These are phyloP conservation scores for Eurytoma californica DNA, from an alignment of 2,888 invertebrate genomes.

Conservation along the genomic window DNA sequence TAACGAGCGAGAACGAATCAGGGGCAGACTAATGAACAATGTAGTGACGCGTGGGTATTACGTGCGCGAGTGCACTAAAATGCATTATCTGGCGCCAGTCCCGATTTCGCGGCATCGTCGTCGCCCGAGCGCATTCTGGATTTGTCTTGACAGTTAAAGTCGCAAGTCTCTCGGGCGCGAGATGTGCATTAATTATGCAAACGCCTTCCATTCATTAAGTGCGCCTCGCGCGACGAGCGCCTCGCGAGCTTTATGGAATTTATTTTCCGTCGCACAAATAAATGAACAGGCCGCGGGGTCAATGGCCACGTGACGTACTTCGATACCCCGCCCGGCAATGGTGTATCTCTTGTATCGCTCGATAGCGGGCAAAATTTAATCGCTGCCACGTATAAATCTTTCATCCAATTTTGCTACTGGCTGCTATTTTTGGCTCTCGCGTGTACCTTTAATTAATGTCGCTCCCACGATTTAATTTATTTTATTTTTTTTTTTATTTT, in stretches of 20 bases:
- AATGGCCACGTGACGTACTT: constrained; percentile 39
- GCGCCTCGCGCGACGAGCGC: constrained; percentile 11
- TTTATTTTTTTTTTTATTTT: no score
- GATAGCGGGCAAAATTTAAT: constrained; percentile 25
- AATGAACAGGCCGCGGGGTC: constrained; percentile 56
- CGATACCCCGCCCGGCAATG: not conserved
- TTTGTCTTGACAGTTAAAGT: constrained; percentile 54
- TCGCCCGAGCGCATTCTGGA: constrained; percentile 37
- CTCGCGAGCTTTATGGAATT: constrained; percentile 59
- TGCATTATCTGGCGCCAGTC: constrained; percentile 56
- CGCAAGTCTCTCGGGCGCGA: constrained; percentile 48
- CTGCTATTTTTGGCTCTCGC: not conserved
- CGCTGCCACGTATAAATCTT: not conserved
- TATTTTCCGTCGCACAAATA: constrained; percentile 57
- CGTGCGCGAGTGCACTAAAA: constrained; percentile 32
- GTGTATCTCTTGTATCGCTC: not conserved
- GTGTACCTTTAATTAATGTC: not conserved
- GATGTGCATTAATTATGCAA: constrained; percentile 62
- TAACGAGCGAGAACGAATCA: constrained; percentile 22
- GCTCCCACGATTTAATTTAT: no score
- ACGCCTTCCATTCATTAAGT: constrained; percentile 59
- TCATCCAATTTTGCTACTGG: not conserved
- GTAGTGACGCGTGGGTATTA: not conserved
- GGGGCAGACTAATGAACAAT: constrained; percentile 26
- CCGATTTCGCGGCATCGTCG: constrained; percentile 45